Evolutionary conservation across 2,113 vertebrate species (phyloP).

Genomic region (Cyrtonyx montezumae): DNA sequence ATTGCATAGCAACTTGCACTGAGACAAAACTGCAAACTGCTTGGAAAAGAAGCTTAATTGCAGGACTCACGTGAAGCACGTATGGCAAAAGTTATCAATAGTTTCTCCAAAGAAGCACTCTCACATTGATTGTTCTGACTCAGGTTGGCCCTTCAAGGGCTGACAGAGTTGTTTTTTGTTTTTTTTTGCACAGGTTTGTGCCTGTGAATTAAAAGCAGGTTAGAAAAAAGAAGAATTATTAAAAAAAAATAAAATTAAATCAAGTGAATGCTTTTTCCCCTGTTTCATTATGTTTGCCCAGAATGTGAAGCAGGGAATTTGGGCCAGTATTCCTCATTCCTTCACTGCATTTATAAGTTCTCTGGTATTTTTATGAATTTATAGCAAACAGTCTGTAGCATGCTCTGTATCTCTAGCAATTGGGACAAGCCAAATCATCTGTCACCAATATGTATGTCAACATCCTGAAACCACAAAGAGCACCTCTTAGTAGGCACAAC

Average conservation of each 20-base stretch:
- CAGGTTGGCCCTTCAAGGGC: neutral
- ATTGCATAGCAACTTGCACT: neutral
- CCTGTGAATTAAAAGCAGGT: neutral
- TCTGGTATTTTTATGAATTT: slow-evolving; percentile 34
- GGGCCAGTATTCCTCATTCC: neutral
- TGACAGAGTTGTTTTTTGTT: neutral
- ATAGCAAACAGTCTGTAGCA: neutral
- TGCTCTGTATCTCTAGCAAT: neutral
- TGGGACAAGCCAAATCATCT: slow-evolving; percentile 6
- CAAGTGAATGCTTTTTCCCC: neutral
- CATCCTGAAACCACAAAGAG: neutral
- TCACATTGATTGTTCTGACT: neutral
- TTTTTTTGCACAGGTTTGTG: neutral
- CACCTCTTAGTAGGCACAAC: neutral
- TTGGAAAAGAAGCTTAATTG: slow-evolving; percentile 9
- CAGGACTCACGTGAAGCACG: neutral
- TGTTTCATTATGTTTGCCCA: neutral
- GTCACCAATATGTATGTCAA: slow-evolving; percentile 1
- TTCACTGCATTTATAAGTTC: neutral
- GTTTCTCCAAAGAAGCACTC: neutral
- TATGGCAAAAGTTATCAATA: neutral
- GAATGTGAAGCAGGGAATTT: neutral
- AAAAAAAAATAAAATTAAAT: neutral
- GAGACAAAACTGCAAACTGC: slow-evolving; percentile 1
- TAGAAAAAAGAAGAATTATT: neutral